Evolutionary conservation across 2,888 invertebrate genomes (phyloP).

Genomic region (Caenorhabditis auriculariae): DNA sequence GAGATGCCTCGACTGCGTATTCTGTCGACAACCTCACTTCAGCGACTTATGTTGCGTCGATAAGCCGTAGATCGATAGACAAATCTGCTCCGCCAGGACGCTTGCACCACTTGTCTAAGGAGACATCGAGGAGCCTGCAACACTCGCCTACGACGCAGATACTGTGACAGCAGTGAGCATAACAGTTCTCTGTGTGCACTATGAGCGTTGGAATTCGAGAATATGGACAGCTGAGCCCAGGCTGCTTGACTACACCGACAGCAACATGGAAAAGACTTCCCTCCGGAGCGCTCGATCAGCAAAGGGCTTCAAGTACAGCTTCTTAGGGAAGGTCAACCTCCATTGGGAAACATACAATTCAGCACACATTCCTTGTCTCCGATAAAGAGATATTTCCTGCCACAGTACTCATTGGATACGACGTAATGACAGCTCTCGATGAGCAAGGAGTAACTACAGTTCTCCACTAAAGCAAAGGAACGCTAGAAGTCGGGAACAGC

Average conservation of each 20-base stretch:
- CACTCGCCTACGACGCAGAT: too few species aligned
- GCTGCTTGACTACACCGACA: not conserved
- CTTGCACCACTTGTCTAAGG: too few species aligned
- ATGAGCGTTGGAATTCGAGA: too few species aligned
- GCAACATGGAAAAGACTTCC: not conserved
- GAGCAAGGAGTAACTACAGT: conserved; percentile 1
- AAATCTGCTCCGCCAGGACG: too few species aligned
- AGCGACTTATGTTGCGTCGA: too few species aligned
- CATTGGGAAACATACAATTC: conserved; percentile 1
- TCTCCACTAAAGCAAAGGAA: not conserved
- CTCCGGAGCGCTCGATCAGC: not conserved
- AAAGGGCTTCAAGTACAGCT: not conserved
- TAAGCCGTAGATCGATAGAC: too few species aligned
- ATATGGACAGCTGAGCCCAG: too few species aligned
- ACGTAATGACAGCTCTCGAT: conserved; percentile 3
- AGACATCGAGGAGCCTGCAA: too few species aligned
- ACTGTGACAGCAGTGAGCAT: too few species aligned
- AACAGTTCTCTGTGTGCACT: too few species aligned
- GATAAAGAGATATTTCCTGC: conserved; percentile 5
- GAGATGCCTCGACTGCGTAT: too few species aligned
- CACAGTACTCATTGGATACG: conserved; percentile 6
- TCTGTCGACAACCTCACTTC: too few species aligned
- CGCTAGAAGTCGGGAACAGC: not conserved
- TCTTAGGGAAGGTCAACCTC: not conserved
- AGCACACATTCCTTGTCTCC: not conserved